A percentile compares a stretch with the other conserved stretches of the same genome.
Conservation (phyloP, 2,797 vertebrate species). For the Cuniculus paca region DNA sequence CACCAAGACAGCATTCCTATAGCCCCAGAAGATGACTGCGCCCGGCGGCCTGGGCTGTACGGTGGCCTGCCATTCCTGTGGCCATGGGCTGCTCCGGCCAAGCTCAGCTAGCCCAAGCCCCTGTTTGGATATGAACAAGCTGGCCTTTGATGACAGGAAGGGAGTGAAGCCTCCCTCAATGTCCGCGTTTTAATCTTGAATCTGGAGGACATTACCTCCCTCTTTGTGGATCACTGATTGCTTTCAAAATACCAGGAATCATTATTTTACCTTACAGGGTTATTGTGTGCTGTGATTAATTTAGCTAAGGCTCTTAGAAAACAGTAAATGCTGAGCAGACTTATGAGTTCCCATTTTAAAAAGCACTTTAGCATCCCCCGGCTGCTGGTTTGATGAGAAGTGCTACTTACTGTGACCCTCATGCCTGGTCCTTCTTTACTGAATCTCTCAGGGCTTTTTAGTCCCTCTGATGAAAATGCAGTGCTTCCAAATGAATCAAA, state of each 20-base stretch:
- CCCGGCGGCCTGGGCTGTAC: not conserved
- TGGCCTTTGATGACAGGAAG: constrained; percentile 73
- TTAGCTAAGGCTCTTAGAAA: constrained; percentile 67
- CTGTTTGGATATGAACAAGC: constrained; percentile 58
- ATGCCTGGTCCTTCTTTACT: not conserved
- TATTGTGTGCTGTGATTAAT: constrained; percentile 63
- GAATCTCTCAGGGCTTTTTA: not conserved
- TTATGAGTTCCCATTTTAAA: constrained; percentile 64
- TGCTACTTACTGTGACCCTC: constrained; percentile 9
- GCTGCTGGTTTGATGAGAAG: constrained; percentile 66
- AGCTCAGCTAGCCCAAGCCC: constrained; percentile 48
- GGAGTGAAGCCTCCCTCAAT: constrained; percentile 42
- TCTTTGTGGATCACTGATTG: constrained; percentile 59
- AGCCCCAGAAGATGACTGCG: not conserved
- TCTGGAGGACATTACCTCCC: constrained; percentile 48
- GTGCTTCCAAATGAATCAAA: constrained; percentile 24
- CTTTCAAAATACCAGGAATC: constrained; percentile 66
- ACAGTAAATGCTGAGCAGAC: constrained; percentile 22
- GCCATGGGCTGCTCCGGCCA: not conserved
- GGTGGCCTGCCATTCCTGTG: not conserved
- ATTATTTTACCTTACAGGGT: constrained; percentile 61
- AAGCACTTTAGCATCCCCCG: constrained; percentile 30
- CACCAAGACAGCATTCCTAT: not conserved
- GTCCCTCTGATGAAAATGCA: constrained; percentile 24
- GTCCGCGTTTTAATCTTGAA: constrained; percentile 62